Percentiles rank a stretch among this genome's conserved stretches.
Evolutionary conservation across 2,113 vertebrate genomes (phyloP).

Genomic region (Muntiacus muntjak): DNA sequence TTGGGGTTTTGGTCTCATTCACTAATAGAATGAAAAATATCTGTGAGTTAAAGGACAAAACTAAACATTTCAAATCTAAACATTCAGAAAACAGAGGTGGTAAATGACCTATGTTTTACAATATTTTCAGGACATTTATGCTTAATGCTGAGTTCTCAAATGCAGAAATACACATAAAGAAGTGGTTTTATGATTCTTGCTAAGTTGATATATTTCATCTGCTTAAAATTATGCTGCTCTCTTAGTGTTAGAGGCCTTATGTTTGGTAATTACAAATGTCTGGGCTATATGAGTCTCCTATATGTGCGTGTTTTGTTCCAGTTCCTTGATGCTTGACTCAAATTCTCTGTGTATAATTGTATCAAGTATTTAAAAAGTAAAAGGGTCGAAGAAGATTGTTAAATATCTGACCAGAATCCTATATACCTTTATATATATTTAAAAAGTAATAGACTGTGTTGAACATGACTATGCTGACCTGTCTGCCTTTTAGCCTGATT

Average conservation of each 20-base stretch:
- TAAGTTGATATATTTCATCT: conserved; percentile 47
- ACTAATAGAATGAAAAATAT: conserved; percentile 33
- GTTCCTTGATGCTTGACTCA: conserved; percentile 50
- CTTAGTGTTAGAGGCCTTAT: conserved; percentile 79
- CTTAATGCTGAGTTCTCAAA: conserved; percentile 28
- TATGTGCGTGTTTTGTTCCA: conserved; percentile 17
- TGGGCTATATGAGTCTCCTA: neutral
- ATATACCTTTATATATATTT: conserved; percentile 53
- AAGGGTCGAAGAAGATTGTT: conserved; percentile 40
- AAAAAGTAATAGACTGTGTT: conserved; percentile 39
- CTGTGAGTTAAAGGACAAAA: neutral
- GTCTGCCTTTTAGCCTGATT: neutral
- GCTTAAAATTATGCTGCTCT: conserved; percentile 76
- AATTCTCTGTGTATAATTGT: conserved; percentile 46
- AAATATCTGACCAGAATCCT: conserved; percentile 27
- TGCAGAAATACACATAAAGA: conserved; percentile 21
- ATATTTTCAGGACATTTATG: neutral
- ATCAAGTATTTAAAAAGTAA: conserved; percentile 61
- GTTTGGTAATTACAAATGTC: conserved; percentile 50
- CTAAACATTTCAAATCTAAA: neutral
- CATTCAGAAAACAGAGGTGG: neutral
- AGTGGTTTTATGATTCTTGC: conserved; percentile 57
- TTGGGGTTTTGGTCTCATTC: conserved; percentile 27
- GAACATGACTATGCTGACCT: neutral
- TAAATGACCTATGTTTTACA: neutral